Evolutionary conservation across 64 coral and sea anemone species (phyloP).

Genomic region (Exaiptasia diaphana): DNA sequence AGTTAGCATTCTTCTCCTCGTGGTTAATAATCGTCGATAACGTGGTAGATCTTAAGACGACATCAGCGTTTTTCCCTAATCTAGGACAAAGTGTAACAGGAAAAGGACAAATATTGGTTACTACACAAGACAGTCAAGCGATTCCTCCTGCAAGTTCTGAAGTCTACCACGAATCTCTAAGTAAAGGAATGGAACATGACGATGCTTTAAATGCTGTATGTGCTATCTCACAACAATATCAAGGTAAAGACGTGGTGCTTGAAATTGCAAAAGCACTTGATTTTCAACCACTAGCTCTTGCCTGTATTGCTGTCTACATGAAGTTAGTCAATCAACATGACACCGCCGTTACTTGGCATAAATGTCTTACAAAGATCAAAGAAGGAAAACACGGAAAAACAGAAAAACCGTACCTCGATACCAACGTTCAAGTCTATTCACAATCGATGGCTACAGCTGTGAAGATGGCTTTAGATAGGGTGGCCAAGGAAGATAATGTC

Average conservation of each 20-base stretch:
- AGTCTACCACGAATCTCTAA: slow-evolving; percentile 30
- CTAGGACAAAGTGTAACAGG: not conserved
- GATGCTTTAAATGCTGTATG: slow-evolving; percentile 27
- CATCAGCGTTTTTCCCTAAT: not conserved
- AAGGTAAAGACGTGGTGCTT: not conserved
- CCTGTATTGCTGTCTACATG: slow-evolving; percentile 57
- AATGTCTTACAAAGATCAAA: slow-evolving; percentile 26
- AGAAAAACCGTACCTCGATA: slow-evolving; percentile 1
- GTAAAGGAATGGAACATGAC: slow-evolving; percentile 25
- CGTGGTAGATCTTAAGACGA: not conserved
- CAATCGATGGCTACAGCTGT: slow-evolving; percentile 44
- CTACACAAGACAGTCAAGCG: slow-evolving; percentile 11
- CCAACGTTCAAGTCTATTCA: slow-evolving; percentile 21
- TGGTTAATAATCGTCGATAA: slow-evolving; percentile 43
- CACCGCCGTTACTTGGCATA: slow-evolving; percentile 6
- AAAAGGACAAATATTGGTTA: slow-evolving; percentile 12
- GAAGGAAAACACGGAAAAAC: slow-evolving; percentile 25
- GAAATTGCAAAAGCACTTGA: slow-evolving; percentile 35
- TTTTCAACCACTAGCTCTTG: slow-evolving; percentile 48
- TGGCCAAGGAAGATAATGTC: not conserved
- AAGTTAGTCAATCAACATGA: not conserved
- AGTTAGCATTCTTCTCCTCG: too few relatives aligned
- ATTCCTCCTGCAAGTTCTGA: not conserved
- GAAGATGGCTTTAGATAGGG: slow-evolving; percentile 28
- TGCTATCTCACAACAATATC: slow-evolving; percentile 1